Percentiles rank a stretch among this genome's conserved stretches.
Evolutionary conservation across 1,140 invertebrate genomes (phyloP).

Genomic region (Fopius arisanus): DNA sequence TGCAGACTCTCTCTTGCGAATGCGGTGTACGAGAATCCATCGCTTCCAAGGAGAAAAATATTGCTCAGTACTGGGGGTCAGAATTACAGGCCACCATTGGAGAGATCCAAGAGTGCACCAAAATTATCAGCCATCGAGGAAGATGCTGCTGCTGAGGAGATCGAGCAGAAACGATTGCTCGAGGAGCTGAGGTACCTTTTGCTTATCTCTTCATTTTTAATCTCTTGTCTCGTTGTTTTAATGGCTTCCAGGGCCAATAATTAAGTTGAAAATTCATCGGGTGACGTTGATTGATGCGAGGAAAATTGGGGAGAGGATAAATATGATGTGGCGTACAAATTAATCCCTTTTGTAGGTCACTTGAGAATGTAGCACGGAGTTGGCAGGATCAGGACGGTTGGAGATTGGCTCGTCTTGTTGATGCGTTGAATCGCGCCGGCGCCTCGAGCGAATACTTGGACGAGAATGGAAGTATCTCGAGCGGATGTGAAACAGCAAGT

Average conservation of each 20-base stretch:
- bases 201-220: not conserved
- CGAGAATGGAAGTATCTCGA: slow-evolving; percentile 78
- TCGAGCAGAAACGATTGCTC: slow-evolving; percentile 65
- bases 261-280: no score
- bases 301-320: not conserved
- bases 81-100: slow-evolving; percentile 89
- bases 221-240: not conserved
- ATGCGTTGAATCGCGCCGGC: slow-evolving; percentile 51
- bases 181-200: slow-evolving; percentile 52
- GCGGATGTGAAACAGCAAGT: slow-evolving; percentile 80
- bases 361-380: slow-evolving; percentile 56
- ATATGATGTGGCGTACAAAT: not conserved
- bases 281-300: not conserved
- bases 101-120: slow-evolving; percentile 94
- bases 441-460: slow-evolving; percentile 62
- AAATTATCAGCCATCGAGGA: slow-evolving; percentile 95
- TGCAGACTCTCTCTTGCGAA: slow-evolving; percentile 82
- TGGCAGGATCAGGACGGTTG: slow-evolving; percentile 61
- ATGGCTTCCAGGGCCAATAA: not conserved
- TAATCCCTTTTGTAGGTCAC: slow-evolving; percentile 36
- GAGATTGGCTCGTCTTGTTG: slow-evolving; percentile 57
- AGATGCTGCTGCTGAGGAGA: slow-evolving; percentile 83
- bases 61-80: slow-evolving; percentile 80
- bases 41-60: slow-evolving; percentile 80
- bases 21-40: slow-evolving; percentile 85